Base-by-base conservation (phyloP, 2,888 invertebrate genomes). In the Apomyelois bistriatella region DNA sequence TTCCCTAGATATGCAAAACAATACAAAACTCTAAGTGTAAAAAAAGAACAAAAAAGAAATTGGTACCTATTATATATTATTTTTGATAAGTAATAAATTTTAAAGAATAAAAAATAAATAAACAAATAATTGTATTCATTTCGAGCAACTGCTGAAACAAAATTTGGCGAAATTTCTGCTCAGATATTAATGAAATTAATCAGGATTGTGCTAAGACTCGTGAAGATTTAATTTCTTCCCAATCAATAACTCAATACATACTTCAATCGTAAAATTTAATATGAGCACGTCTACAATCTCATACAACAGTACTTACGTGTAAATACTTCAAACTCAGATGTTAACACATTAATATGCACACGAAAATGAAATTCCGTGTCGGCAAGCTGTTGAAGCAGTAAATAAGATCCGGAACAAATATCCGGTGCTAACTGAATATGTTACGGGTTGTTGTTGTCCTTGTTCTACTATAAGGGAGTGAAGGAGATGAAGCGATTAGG, bases 361-460 rank as follows among this genome's bases (percentile, higher is more conserved):
- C 72, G 79, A 77, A 80, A 81, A 81, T 79, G 74, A 78, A 82
- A 79, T 80, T 74, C 64, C 72, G 68, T 68, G 71, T 74, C 62
- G 66, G 66, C 71, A 74, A 72, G 72, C 77, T 77, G 77, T 76
- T 75, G 78, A 68, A 74, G 74, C 81, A 78, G 79, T 80, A 81
- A 85, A 85, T 83, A 81, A 78, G 80, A 78, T 80, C 85, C 84
- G 82, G 77, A 75, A 73, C 74, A 73, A 84, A 86, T 82, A 82
- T 85, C 83, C 82, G 82, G 74, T 62, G 57, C 73, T 68, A 74
- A 74, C 76, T 76, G 73, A 71, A 73, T 70, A 67, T 65, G 60
- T 62, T 58, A 41, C 53, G 15, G 13, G 53, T 35, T 53, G 40
- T 52, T 28, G 46, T 55, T 58, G 47, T 76, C 80, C 58, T 70